A percentile compares a stretch with the other conserved stretches of the same genome.
These are phyloP conservation scores for Eulithis prunata DNA, from an alignment of 2,888 invertebrate species.

Conservation along the genomic window DNA sequence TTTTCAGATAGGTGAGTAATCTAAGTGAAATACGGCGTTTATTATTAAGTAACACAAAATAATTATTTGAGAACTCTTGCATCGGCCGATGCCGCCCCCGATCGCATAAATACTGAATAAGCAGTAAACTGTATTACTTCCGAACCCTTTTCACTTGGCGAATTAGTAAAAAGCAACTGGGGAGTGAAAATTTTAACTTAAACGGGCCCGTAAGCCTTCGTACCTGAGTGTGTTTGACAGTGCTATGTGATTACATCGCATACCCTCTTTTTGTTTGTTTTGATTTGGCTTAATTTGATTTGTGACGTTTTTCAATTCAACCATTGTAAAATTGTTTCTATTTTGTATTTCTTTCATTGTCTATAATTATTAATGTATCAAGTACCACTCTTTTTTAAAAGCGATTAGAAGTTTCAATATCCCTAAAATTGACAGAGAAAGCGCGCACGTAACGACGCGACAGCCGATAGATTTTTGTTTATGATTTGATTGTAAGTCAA, in stretches of 20 bases:
- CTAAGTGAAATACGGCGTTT: constrained; percentile 31
- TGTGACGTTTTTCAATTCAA: constrained; percentile 63
- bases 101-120: constrained; percentile 84
- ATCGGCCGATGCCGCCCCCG: constrained; percentile 70
- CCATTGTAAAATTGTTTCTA: constrained; percentile 45
- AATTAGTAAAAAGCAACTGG: constrained; percentile 84
- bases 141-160: constrained; percentile 85
- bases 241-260: constrained; percentile 80
- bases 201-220: constrained; percentile 76
- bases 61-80: constrained; percentile 65
- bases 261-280: constrained; percentile 80
- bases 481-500: too few species aligned
- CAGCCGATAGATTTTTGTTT: too few species aligned
- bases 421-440: too few species aligned
- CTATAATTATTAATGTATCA: too few species aligned
- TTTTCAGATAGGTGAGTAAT: constrained; percentile 17
- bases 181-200: constrained; percentile 84
- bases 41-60: constrained; percentile 46
- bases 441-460: too few species aligned
- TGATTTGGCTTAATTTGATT: constrained; percentile 80
- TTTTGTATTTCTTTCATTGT: too few species aligned
- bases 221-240: constrained; percentile 83
- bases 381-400: too few species aligned
- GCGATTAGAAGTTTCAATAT: too few species aligned
- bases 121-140: constrained; percentile 85